Evolutionary conservation across 92 coral and sea anemone genomes (phyloP).

Genomic region (Zoanthus sansibaricus): DNA sequence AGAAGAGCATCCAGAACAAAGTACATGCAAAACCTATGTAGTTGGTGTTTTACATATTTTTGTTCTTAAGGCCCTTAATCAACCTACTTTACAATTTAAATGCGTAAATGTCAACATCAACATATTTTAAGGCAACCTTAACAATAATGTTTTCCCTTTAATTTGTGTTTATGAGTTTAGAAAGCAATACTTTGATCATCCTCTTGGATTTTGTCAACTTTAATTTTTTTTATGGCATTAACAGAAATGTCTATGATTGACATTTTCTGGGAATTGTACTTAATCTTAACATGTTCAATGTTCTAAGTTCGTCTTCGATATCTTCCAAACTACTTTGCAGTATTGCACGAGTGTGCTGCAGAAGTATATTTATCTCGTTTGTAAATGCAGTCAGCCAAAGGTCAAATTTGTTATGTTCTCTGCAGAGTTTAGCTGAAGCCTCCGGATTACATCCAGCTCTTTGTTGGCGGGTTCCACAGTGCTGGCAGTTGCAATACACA

Average conservation of each 20-base stretch:
- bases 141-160: slow-evolving; percentile 1
- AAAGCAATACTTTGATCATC: background rate
- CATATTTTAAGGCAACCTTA: slow-evolving; percentile 12
- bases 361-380: slow-evolving; percentile 1
- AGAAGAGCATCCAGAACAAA: slow-evolving; percentile 1
- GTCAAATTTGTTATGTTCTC: background rate
- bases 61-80: slow-evolving; percentile 23
- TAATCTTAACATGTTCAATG: background rate
- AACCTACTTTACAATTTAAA: slow-evolving; percentile 5
- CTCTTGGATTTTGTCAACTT: background rate
- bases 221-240: background rate
- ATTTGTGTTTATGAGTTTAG: background rate
- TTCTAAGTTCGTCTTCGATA: slow-evolving; percentile 33
- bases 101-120: slow-evolving; percentile 5
- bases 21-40: background rate
- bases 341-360: slow-evolving; percentile 32
- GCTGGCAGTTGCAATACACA: slow-evolving; percentile 26
- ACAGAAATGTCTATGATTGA: slow-evolving; percentile 6
- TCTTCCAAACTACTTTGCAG: slow-evolving; percentile 7
- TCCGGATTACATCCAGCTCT: slow-evolving; percentile 12
- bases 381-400: slow-evolving; percentile 48
- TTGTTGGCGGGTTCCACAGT: slow-evolving; percentile 33
- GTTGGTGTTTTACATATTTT: slow-evolving; percentile 1
- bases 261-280: background rate
- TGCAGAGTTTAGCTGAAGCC: slow-evolving; percentile 22